Evolutionary conservation across 2,797 vertebrate genomes (phyloP).

Genomic region (Catharus ustulatus): DNA sequence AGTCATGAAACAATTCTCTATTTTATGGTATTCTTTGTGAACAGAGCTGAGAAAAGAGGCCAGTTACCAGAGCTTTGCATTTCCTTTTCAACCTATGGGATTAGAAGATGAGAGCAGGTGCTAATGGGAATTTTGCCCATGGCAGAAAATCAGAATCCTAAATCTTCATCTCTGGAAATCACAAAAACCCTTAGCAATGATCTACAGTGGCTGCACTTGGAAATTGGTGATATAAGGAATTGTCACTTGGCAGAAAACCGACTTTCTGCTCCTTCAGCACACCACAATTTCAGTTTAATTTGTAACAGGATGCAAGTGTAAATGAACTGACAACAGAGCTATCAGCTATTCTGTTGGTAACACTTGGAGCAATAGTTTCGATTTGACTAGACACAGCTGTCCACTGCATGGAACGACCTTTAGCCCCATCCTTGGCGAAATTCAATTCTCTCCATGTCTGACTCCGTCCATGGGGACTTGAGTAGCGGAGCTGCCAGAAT

Average conservation of each 20-base stretch:
- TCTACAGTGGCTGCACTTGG: background rate
- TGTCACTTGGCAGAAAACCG: slow-evolving; percentile 36
- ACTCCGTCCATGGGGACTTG: slow-evolving; percentile 69
- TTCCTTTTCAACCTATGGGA: slow-evolving; percentile 32
- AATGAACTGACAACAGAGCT: slow-evolving; percentile 72
- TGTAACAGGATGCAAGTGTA: slow-evolving; percentile 63
- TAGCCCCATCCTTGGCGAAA: slow-evolving; percentile 73
- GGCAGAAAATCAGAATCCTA: slow-evolving; percentile 27
- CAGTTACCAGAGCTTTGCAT: background rate
- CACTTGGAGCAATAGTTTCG: slow-evolving; percentile 59
- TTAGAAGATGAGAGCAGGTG: slow-evolving; percentile 36
- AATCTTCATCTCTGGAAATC: slow-evolving; percentile 14
- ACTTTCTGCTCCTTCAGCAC: slow-evolving; percentile 36
- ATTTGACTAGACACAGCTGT: slow-evolving; percentile 77
- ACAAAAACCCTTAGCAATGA: background rate
- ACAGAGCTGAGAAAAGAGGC: background rate
- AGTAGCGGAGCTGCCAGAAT: slow-evolving; percentile 70
- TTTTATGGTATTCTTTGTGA: background rate
- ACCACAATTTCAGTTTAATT: slow-evolving; percentile 68
- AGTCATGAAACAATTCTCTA: background rate
- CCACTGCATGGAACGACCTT: slow-evolving; percentile 72
- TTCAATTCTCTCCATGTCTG: slow-evolving; percentile 77
- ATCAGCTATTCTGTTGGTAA: slow-evolving; percentile 71
- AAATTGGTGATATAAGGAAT: slow-evolving; percentile 19
- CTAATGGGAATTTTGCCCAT: slow-evolving; percentile 6